Conservation (phyloP, 2,888 invertebrate species). For the Quadriops clusia region DNA sequence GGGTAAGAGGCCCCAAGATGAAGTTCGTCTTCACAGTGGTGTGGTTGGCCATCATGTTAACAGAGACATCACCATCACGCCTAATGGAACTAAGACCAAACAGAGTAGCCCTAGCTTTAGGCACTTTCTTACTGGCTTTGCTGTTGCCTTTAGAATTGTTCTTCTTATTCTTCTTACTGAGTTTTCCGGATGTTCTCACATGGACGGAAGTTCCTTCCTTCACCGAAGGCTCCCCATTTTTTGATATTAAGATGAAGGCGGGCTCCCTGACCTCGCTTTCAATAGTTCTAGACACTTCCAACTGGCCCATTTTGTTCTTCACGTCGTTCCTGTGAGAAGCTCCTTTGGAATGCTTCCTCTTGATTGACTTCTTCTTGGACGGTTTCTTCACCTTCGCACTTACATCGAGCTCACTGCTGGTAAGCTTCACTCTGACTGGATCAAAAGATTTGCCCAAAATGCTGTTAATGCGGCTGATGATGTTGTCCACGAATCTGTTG, state of each 20-base stretch:
- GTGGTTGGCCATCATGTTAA: constrained; percentile 66
- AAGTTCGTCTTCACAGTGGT: constrained; percentile 77
- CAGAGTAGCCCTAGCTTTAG: constrained; percentile 63
- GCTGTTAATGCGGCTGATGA: constrained; percentile 69
- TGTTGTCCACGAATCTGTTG: constrained; percentile 76
- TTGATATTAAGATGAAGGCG: constrained; percentile 31
- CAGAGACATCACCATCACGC: constrained; percentile 68
- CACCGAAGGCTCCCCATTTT: constrained; percentile 20
- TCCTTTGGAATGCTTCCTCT: constrained; percentile 10
- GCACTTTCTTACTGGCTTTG: constrained; percentile 39
- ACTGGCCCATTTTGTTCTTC: constrained; percentile 32
- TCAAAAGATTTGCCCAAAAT: constrained; percentile 71
- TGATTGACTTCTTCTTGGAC: constrained; percentile 9
- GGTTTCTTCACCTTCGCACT: constrained; percentile 33
- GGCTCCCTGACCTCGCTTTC: constrained; percentile 29
- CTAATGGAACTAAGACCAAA: constrained; percentile 69
- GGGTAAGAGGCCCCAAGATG: constrained; percentile 63
- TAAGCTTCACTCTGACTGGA: constrained; percentile 67
- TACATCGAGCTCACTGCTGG: constrained; percentile 40
- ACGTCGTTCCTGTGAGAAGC: constrained; percentile 12
- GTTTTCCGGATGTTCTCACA: constrained; percentile 21
- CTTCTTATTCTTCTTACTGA: constrained; percentile 20
- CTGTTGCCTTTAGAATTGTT: constrained; percentile 29
- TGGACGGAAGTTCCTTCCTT: constrained; percentile 10
- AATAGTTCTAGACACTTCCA: constrained; percentile 26